Evolutionary conservation across 1,140 invertebrate genomes (phyloP), one percentile per base, ranked within the genome.

Genomic region (Drosophila ananassae): DNA sequence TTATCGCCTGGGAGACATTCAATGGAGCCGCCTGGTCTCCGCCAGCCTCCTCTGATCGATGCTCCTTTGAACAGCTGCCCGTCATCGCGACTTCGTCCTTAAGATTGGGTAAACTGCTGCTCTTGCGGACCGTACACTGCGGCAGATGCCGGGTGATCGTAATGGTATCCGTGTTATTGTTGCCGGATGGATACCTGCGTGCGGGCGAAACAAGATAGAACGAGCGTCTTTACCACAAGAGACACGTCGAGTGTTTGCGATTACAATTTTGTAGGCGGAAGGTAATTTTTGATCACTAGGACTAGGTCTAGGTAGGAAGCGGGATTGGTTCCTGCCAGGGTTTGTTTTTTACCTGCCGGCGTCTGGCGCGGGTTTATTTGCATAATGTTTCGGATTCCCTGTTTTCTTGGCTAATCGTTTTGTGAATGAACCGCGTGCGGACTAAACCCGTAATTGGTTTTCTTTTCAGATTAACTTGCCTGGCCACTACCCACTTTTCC

Each of bases 31-130:
- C 73, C 41, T 73, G 77, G 39, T 73, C 41, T 9, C 17, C 57
- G n/a, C 67, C 54, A 8, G 48, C 46, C 34, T 34, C 53, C 12
- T 47, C 55, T 4, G 61, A 37, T 12, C 34, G 39, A 50, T 73
- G 75, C 28, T 61, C 64, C 13, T 76, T 53, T 51, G 83, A 89
- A 41, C 46, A 73, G 53, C 10, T 77, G 30, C 10, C 74, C 34
- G 58, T 66, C 52, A 80, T 41, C 8, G 53, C 6, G 4, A 73
- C 60, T 6, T 73, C 81, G 32, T 64, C 69, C 64, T 93, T 91
- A 48, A 96, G 92, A 92, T 96, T 95, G 41, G 96, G 96, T 92
- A 96, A 93, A 87, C 95, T 96, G 92, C 94, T 95, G 92, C 95
- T 96, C 93, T 96, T 96, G 2, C 91, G 69, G 7, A 93, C 92